Conservation (phyloP, 2,888 invertebrate genomes). For the Epinotia bilunana region DNA sequence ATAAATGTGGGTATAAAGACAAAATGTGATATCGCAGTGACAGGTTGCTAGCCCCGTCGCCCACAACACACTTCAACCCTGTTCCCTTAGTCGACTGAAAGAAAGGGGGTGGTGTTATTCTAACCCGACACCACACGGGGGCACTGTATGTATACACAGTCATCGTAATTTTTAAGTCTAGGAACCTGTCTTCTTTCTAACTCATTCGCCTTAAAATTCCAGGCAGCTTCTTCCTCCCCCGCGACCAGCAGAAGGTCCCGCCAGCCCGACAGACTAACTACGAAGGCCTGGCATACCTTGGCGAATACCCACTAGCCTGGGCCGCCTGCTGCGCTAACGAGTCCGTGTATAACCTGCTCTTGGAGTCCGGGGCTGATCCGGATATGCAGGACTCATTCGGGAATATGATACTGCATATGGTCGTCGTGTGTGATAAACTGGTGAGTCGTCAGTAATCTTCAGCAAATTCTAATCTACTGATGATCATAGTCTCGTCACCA, state of each 20-base stretch:
- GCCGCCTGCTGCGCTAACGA: slow-evolving; percentile 99
- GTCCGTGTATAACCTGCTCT: slow-evolving; percentile 97
- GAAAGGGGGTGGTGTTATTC: no score
- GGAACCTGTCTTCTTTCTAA: neutral
- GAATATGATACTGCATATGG: slow-evolving; percentile 99
- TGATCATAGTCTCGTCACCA: neutral
- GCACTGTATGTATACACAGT: no score
- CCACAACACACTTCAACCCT: no score
- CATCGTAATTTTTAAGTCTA: neutral
- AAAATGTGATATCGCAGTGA: no score
- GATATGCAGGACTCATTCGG: slow-evolving; percentile 98
- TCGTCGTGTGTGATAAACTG: slow-evolving; percentile 98
- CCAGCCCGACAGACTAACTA: slow-evolving; percentile 95
- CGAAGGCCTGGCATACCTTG: slow-evolving; percentile 98
- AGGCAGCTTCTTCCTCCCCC: slow-evolving; percentile 97
- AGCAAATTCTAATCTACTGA: neutral
- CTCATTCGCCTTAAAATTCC: slow-evolving; percentile 25
- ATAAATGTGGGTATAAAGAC: no score
- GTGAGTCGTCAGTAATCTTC: slow-evolving; percentile 76
- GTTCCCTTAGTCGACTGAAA: no score
- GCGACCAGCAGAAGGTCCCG: slow-evolving; percentile 94
- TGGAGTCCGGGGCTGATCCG: slow-evolving; percentile 97
- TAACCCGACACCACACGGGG: no score
- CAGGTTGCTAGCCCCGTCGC: no score
- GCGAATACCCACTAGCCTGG: slow-evolving; percentile 99